phyloP scores from a whole-genome alignment of 64 coral and sea anemone species.

The Astreopora myriophthalma region DNA sequence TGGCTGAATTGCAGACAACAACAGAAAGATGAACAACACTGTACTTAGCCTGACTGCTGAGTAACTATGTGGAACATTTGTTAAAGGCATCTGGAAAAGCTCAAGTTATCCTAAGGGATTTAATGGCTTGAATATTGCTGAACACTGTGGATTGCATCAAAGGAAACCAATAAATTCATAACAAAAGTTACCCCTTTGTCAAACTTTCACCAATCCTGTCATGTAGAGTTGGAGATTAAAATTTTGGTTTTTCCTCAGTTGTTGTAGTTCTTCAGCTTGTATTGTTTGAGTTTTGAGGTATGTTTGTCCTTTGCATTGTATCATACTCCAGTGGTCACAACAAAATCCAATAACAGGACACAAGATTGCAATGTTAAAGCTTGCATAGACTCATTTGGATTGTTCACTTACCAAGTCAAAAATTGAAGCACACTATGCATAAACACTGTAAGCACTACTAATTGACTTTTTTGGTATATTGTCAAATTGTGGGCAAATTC shows the following conservation, averaged over 20 bases:
- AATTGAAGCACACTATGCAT: too few species aligned
- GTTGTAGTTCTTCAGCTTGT: background rate
- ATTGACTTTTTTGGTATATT: too few species aligned
- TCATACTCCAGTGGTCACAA: too few species aligned
- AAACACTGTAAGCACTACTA: too few species aligned
- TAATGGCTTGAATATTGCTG: conserved; percentile 24
- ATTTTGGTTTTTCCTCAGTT: background rate
- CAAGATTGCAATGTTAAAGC: too few species aligned
- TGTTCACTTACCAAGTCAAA: too few species aligned
- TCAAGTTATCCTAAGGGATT: background rate
- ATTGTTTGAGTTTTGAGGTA: background rate
- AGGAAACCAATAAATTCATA: background rate
- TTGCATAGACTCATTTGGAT: too few species aligned
- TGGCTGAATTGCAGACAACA: background rate
- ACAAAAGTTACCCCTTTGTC: background rate
- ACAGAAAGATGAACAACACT: background rate
- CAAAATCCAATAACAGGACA: too few species aligned
- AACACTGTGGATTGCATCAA: background rate
- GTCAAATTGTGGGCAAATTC: too few species aligned
- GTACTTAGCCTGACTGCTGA: background rate
- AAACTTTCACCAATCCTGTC: background rate
- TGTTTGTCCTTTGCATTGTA: background rate
- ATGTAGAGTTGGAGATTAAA: background rate
- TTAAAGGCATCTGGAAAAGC: background rate
- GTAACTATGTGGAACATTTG: background rate